These are phyloP conservation scores for Ophonus ardosiacus DNA, from an alignment of 2,888 invertebrate genomes.

Conservation along the genomic window DNA sequence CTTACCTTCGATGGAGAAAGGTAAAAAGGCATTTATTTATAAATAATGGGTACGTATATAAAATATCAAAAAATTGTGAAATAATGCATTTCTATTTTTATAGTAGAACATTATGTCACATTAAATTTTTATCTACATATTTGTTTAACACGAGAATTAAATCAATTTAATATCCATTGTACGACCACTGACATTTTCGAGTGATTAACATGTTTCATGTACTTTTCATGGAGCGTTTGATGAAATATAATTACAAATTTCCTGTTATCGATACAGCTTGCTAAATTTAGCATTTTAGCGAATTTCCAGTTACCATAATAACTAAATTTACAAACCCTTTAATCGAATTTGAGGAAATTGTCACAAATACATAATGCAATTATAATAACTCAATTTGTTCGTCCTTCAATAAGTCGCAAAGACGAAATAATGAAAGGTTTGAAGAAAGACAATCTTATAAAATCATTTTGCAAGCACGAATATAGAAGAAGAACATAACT, in stretches of 20 bases:
- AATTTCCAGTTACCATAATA: not conserved
- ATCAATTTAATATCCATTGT: not conserved
- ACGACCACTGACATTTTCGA: not conserved
- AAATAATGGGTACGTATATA: too few species aligned
- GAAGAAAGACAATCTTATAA: slow-evolving; percentile 4
- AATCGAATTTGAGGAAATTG: slow-evolving; percentile 24
- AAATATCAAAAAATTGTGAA: too few species aligned
- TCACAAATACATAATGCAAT: slow-evolving; percentile 36
- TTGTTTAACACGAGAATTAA: not conserved
- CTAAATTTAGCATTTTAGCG: not conserved
- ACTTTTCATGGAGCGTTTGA: not conserved
- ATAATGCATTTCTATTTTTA: too few species aligned
- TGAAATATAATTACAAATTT: slow-evolving; percentile 2
- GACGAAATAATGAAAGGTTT: not conserved
- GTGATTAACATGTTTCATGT: not conserved
- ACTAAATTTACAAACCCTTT: slow-evolving; percentile 22
- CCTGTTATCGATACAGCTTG: not conserved
- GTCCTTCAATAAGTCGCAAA: slow-evolving; percentile 3
- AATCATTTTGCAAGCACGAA: slow-evolving; percentile 4
- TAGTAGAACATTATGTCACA: too few species aligned
- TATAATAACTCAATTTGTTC: slow-evolving; percentile 30
- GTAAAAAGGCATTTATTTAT: too few species aligned
- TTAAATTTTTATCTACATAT: too few species aligned
- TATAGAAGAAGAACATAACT: not conserved
- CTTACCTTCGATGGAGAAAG: too few species aligned